These are phyloP conservation scores for Balaenoptera acutorostrata DNA, from an alignment of 2,113 vertebrate species.

Conservation along the genomic window DNA sequence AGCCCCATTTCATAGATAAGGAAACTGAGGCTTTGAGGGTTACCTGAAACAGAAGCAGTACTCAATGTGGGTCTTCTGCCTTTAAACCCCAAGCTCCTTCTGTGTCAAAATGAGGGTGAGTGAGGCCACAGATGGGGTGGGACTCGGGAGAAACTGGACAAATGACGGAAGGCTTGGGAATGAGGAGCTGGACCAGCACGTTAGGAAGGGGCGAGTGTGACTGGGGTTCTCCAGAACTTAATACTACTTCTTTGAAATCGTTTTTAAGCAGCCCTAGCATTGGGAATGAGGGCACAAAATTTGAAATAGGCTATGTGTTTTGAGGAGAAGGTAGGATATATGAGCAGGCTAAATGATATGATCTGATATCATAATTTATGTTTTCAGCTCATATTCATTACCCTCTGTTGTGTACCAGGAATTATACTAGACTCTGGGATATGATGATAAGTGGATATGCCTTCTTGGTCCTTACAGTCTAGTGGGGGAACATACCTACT, in stretches of 20 bases:
- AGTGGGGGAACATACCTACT: not conserved
- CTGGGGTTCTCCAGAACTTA: not conserved
- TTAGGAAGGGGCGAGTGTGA: not conserved
- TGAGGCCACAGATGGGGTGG: not conserved
- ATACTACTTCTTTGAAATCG: not conserved
- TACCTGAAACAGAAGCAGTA: not conserved
- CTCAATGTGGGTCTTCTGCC: not conserved
- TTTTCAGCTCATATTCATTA: not conserved
- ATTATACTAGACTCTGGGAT: not conserved
- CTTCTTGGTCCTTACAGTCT: not conserved
- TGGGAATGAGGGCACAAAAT: not conserved
- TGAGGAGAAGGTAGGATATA: conserved; percentile 4
- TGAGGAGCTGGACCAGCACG: not conserved
- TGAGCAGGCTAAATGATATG: not conserved
- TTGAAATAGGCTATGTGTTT: conserved; percentile 2
- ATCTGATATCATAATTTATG: not conserved
- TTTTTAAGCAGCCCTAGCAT: not conserved
- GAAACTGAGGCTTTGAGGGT: not conserved
- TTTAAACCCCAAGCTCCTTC: not conserved
- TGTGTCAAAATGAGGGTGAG: not conserved
- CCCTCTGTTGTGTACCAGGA: not conserved
- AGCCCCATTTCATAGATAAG: not conserved
- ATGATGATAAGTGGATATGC: not conserved
- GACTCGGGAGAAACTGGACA: not conserved
- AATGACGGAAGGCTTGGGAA: not conserved